Evolutionary conservation across 1,140 invertebrate genomes (phyloP), one percentile per base, ranked within the genome.

Genomic region (Hestina assimilis): DNA sequence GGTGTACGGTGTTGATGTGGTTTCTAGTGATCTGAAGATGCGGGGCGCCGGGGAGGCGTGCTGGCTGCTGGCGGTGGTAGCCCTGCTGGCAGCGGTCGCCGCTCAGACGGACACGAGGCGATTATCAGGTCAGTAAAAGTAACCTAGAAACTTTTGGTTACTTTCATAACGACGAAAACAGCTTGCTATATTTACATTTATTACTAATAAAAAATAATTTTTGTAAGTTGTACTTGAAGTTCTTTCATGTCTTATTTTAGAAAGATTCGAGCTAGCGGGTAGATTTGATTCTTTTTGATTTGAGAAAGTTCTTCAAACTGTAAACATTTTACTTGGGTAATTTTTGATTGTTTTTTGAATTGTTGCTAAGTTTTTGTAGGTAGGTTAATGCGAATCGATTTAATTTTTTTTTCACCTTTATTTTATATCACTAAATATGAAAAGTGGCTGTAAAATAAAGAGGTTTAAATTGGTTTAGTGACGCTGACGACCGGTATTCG

Each of bases 1-100:
- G 72, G 72, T 66, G 68, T 67, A 62, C 75, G 64, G 75, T 82
- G 76, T 86, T 75, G 74, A 86, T 87, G 81, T 82, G 80, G 70
- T 72, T 65, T 63, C 58, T 58, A 63, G 74, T 76, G 72, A 63
- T 71, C 65, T 78, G 61, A 80, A 72, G 54, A 85, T 87, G 83
- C 72, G 76, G 79, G 71, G 78, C 79, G 83, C 82, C 82, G 64
- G 72, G 60, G 63, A 66, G 83, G 83, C 79, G 79, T 87, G 74
- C 79, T 83, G 80, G 59, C 72, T 83, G 43, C 33, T 38, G 15
- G 33, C 33, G 15, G 33, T 38, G 33, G 15, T 17, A n/a, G 62
- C 74, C 35, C 48, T 82, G 72, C 52, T 85, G 66, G 74, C 62
- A 11, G 67, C 69, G n/a, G 71, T 58, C 24, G 77, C 66, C 42